Evolutionary conservation across 2,797 vertebrate genomes (phyloP), one percentile per base, ranked within the genome.

Genomic region (Pangasius sanitwongsei): DNA sequence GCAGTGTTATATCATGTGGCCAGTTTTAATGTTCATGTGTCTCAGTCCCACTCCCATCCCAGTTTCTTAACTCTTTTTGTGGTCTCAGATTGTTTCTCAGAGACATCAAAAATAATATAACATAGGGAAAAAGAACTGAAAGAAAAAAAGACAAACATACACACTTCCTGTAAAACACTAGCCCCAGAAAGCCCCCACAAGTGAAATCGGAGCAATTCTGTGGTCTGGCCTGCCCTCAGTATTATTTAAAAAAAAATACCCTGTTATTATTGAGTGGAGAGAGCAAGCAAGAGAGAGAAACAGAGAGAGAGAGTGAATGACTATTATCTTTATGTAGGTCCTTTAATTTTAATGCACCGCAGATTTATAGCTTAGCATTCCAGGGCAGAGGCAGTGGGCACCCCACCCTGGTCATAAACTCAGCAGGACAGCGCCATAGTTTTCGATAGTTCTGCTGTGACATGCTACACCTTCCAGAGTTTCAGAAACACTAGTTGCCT

Each of bases 301-400:
- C 93, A 93, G 93, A 93, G 95, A 94, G 94, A 95, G 94, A 95
- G 95, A 95, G 93, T 84, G 92, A 96, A 95, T 94, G 94, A 95
- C 96, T 96, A 97, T 97, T 97, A 97, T 97, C 96, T 96, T 97
- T 96, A 96, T 96, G 95, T 96, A 95, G 96, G 95, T 96, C 96
- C 96, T 97, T 96, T 97, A 96, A 97, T 97, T 97, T 97, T 96
- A 96, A 97, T 96, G 95, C 93, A 88, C 96, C 96, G 92, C 96
- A 97, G 96, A 97, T 97, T 97, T 97, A 96, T 96, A 96, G 96
- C 94, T 96, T 95, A 94, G 95, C 95, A 96, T 97, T 96, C 96
- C 96, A 95, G 95, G 89, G 94, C 78, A 78, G 87, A 92, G 90
- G 89, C 92, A 90, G 83, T 95, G 92, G 93, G 94, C 94, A 94